A percentile compares a stretch with the other conserved stretches of the same genome.
phyloP scores from a whole-genome alignment of 1,140 invertebrate species.

The Tetranychus cinnabarinus region DNA sequence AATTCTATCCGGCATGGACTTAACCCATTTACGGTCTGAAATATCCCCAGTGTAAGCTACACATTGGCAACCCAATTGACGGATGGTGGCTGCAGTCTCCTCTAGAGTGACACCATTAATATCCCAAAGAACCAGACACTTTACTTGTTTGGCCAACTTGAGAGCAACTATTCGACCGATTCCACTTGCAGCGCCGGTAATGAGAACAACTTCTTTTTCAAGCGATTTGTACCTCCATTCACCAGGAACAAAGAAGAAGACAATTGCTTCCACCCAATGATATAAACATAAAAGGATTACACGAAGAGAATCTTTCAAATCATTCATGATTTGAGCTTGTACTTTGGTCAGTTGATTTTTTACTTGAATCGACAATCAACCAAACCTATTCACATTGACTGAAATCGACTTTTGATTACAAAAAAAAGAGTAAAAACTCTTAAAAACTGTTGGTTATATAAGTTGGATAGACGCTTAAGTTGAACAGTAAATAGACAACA shows the following conservation, averaged over 20 bases:
- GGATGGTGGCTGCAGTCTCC: conserved; percentile 7
- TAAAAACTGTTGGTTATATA: no score
- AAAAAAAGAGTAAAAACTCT: no score
- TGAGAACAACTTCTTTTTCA: conserved; percentile 13
- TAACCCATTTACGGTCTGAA: conserved; percentile 48
- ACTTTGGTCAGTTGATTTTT: no score
- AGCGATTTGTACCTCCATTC: conserved; percentile 19
- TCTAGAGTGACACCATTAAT: conserved; percentile 12
- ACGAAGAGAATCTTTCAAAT: no score
- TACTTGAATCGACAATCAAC: no score
- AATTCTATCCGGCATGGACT: conserved; percentile 51
- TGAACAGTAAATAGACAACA: no score
- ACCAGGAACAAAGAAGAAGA: conserved; percentile 25
- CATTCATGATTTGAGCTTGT: no score
- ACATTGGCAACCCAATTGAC: conserved; percentile 18
- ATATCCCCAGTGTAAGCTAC: conserved; percentile 30
- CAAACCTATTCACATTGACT: no score
- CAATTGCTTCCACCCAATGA: conserved; percentile 16
- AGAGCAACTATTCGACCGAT: conserved; percentile 17
- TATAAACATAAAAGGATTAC: neutral
- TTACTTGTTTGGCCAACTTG: conserved; percentile 11
- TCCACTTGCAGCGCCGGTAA: conserved; percentile 19
- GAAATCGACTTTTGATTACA: no score
- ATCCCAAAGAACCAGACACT: conserved; percentile 15
- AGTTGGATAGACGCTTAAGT: no score